Evolutionary conservation across 2,113 vertebrate species (phyloP), one percentile per base, ranked within the genome.

Genomic region (Pterocles burchelli): DNA sequence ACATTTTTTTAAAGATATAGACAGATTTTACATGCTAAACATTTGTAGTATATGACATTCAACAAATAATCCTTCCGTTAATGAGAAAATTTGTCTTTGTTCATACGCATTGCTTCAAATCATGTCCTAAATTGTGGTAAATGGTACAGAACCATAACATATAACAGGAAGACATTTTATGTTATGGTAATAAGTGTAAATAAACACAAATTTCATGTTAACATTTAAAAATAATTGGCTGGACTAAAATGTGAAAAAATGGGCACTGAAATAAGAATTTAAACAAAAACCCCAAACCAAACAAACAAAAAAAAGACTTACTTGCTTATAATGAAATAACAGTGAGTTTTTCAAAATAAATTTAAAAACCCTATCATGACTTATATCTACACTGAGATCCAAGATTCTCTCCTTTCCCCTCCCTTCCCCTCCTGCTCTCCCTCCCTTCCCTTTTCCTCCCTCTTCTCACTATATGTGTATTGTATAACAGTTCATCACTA

Each of bases 301-400:
- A 3, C 6, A 55, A 7, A 1, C 2, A 38, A 46, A 9, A 19
- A 20, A 21, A 17, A 10, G 1, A 7, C 9, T 26, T 45, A 65
- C 46, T 55, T 55, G 26, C 14, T 66, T 66, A 7, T 6, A 51
- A 10, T n/a, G 5, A 10, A 80, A 34, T 67, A 76, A 59, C 29
- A 58, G 11, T 68, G 10, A 13, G 2, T 2, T 51, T 78, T 70
- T 57, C 29, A 70, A 90, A 78, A 85, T 4, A 6, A 66, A 43
- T 36, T 65, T 25, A 6, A 31, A 90, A 22, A 4, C 1, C 3
- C 3, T 71, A 9, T 34, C 7, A 49, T 71, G 7, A 58, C 5
- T 45, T 21, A 7, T 16, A 41, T 15, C 24, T 62, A 29, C 12
- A 51, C 4, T 24, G 36, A 78, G 10, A 55, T 34, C 7, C 11